Evolutionary conservation across 2,888 invertebrate genomes (phyloP), one percentile per base, ranked within the genome.

Genomic region (Monochamus alternatus): DNA sequence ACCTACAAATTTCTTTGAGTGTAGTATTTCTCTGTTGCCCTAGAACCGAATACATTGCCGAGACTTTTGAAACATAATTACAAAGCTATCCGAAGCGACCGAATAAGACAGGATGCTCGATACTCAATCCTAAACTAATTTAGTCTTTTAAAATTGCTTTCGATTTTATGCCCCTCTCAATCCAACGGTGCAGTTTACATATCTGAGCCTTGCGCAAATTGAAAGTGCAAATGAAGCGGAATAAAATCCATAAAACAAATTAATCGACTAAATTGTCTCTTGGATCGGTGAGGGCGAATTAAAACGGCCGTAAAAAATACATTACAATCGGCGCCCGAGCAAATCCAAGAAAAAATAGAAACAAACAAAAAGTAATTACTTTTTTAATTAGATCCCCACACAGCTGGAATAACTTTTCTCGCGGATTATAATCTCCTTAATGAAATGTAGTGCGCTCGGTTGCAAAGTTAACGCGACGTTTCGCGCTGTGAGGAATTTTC

Each of bases 41-140:
- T 22, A 22, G 7, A 38, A 38, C 7, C 38, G 38, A 38, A 38
- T 7, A 38, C 38, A 1, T 38, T 38, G 38, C 38, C 38, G 38
- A 2, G 38, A 38, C 2, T 2, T 38, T 38, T 38, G 38, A 86
- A 86, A 86, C 85, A 85, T 85, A 86, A 86, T 86, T 86, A 86
- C 86, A 65, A 3, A 51, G 64, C 51, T 65, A 67, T 67, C 69
- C 63, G 30, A 75, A 66, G 74, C 74, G 64, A 64, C 78, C 79
- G 76, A 77, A 78, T 75, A 76, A 78, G 76, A 79, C 79, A 74
- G 32, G 77, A 69, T 75, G 65, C 74, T 73, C 77, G 63, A 68
- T 77, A 63, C 73, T 74, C 72, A 74, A 14, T 68, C 59, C 43
- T 38, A 74, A 69, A 76, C 80, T 80, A 80, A 81, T 81, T 81